Evolutionary conservation across 2,113 vertebrate species (phyloP).

Genomic region (Phocoena phocoena): DNA sequence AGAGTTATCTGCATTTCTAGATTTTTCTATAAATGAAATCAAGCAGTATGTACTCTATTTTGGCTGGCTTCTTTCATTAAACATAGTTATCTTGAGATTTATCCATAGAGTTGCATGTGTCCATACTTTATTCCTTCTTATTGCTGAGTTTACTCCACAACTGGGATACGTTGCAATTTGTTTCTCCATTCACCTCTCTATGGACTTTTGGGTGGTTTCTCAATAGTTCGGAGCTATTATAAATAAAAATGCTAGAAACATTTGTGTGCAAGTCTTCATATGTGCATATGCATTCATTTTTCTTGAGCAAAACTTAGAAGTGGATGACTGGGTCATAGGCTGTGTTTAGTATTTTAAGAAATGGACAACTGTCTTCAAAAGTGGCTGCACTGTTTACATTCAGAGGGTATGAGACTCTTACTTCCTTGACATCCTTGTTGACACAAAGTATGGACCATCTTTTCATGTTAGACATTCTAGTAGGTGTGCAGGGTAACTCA

Average conservation of each 20-base stretch:
- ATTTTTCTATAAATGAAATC: neutral
- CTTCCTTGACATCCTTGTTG: neutral
- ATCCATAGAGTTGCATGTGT: too few relatives aligned
- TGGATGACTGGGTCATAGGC: neutral
- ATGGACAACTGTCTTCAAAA: neutral
- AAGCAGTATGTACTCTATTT: too few relatives aligned
- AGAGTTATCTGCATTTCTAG: neutral
- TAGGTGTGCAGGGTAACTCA: neutral
- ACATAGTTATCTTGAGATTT: too few relatives aligned
- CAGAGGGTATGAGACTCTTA: neutral
- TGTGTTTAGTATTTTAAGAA: neutral
- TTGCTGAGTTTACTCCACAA: neutral
- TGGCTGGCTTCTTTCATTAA: too few relatives aligned
- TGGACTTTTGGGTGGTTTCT: neutral
- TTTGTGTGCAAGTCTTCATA: neutral
- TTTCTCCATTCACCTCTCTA: neutral
- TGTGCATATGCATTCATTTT: neutral
- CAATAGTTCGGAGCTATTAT: neutral
- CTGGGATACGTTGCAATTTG: neutral
- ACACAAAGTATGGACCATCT: too few relatives aligned
- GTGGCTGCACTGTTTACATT: neutral
- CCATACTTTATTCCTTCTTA: too few relatives aligned
- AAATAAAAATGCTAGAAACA: neutral
- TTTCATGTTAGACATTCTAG: neutral
- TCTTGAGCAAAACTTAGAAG: neutral